Evolutionary conservation across 1,140 invertebrate genomes (phyloP).

Genomic region (Drosophila malerkotliana): DNA sequence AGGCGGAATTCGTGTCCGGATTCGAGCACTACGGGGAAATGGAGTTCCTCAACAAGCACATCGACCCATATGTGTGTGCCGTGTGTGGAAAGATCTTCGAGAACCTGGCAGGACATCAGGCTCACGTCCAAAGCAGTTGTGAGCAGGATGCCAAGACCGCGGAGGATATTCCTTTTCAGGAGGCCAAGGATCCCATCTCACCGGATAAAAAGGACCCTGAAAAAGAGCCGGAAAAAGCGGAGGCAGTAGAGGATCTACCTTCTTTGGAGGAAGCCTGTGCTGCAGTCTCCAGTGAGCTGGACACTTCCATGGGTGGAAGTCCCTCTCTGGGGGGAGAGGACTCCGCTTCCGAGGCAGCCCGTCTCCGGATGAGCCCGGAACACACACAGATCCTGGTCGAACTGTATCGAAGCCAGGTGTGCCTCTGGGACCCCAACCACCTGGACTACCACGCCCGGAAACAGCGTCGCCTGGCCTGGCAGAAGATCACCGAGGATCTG

Average conservation of each 20-base stretch:
- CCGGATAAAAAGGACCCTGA: not conserved
- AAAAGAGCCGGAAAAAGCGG: not conserved
- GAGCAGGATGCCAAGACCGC: slow-evolving; percentile 13
- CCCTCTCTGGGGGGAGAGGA: not conserved
- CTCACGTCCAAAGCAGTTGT: slow-evolving; percentile 57
- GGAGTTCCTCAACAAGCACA: slow-evolving; percentile 75
- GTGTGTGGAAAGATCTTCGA: slow-evolving; percentile 73
- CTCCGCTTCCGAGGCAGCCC: not conserved
- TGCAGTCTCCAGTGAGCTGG: slow-evolving; percentile 1
- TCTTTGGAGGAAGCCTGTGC: slow-evolving; percentile 14
- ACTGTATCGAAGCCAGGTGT: slow-evolving; percentile 53
- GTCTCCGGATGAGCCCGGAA: slow-evolving; percentile 43
- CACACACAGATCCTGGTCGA: slow-evolving; percentile 52
- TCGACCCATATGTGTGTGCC: slow-evolving; percentile 73
- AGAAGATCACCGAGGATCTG: slow-evolving; percentile 51
- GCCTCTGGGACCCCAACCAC: slow-evolving; percentile 76
- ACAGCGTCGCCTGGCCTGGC: slow-evolving; percentile 61
- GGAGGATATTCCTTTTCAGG: not conserved
- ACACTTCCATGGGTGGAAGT: not conserved
- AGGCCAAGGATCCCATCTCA: no score
- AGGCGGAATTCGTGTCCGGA: slow-evolving; percentile 46
- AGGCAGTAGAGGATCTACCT: not conserved
- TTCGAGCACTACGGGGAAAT: slow-evolving; percentile 70
- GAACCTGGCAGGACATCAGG: slow-evolving; percentile 55
- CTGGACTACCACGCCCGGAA: slow-evolving; percentile 57